Conservation (phyloP, 2,888 invertebrate genomes). For the Steinernema hermaphroditum region DNA sequence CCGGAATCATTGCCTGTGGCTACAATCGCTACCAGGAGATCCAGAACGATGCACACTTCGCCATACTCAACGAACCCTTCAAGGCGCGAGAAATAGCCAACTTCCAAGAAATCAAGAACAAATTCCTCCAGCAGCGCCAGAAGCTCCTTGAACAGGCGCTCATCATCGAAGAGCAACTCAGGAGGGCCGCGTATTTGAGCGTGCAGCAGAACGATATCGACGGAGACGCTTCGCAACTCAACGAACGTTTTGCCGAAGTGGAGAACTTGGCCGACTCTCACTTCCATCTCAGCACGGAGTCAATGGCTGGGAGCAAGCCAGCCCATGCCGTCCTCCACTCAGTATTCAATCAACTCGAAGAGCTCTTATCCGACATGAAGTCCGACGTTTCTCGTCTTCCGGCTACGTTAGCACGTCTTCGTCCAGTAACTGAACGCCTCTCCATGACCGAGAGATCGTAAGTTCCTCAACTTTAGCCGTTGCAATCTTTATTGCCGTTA, state of each 20-base stretch:
- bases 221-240: slow-evolving; percentile 49
- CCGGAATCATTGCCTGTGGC: slow-evolving; percentile 91
- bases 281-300: slow-evolving; percentile 96
- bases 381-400: slow-evolving; percentile 86
- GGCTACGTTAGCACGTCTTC: slow-evolving; percentile 92
- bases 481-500: slow-evolving; percentile 18
- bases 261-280: slow-evolving; percentile 98
- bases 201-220: slow-evolving; percentile 71
- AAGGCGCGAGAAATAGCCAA: slow-evolving; percentile 96
- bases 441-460: slow-evolving; percentile 92
- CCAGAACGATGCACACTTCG: slow-evolving; percentile 92
- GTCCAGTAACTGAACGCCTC: slow-evolving; percentile 93
- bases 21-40: slow-evolving; percentile 99
- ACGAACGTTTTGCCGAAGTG: slow-evolving; percentile 73
- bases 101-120: slow-evolving; percentile 98
- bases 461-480: slow-evolving; percentile 67
- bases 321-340: slow-evolving; percentile 98
- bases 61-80: slow-evolving; percentile 98
- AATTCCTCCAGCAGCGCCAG: slow-evolving; percentile 94
- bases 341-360: slow-evolving; percentile 96
- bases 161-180: slow-evolving; percentile 95
- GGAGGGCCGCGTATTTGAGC: slow-evolving; percentile 94
- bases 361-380: slow-evolving; percentile 98
- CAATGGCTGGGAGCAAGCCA: slow-evolving; percentile 94
- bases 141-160: slow-evolving; percentile 96